Evolutionary conservation across 2,888 invertebrate genomes (phyloP).

Genomic region (Seira musarum): DNA sequence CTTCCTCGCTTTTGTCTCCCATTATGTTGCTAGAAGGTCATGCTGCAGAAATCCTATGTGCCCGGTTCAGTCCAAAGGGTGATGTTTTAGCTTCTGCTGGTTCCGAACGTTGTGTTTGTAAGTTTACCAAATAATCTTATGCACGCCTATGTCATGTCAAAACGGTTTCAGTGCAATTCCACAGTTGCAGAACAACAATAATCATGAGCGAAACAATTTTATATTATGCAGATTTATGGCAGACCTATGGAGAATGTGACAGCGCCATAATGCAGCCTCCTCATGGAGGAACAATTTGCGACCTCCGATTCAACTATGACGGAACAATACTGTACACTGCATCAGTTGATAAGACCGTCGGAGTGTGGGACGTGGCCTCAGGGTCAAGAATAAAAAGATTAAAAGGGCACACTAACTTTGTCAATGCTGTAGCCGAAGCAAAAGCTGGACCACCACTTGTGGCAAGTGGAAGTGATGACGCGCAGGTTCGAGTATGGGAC

Average conservation of each 20-base stretch:
- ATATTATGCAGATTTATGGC: constrained; percentile 82
- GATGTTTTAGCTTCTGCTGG: constrained; percentile 94
- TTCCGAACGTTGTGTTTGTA: constrained; percentile 95
- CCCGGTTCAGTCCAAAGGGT: constrained; percentile 97
- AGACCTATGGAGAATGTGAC: constrained; percentile 97
- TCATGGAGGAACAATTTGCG: constrained; percentile 82
- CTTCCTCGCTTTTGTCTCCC: constrained; percentile 90
- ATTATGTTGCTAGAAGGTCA: constrained; percentile 98
- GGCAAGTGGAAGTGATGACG: constrained; percentile 95
- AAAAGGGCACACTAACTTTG: constrained; percentile 80
- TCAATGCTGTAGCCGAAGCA: constrained; percentile 78
- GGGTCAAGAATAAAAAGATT: constrained; percentile 91
- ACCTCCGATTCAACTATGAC: constrained; percentile 68
- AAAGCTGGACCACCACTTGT: constrained; percentile 92
- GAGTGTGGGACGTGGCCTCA: constrained; percentile 95
- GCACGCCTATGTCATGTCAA: not conserved
- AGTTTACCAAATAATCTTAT: constrained; percentile 72
- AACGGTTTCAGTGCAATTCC: no score
- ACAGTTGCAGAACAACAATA: constrained; percentile 17
- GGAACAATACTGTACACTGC: constrained; percentile 90
- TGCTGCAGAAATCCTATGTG: constrained; percentile 94
- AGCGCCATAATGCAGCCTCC: constrained; percentile 95
- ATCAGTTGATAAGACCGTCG: constrained; percentile 94
- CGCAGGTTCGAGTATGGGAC: constrained; percentile 94
- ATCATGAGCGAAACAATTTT: not conserved